A percentile compares a stretch with the other conserved stretches of the same genome.
These are phyloP conservation scores for Yponomeuta cagnagella DNA, from an alignment of 2,888 invertebrate genomes.

Conservation along the genomic window DNA sequence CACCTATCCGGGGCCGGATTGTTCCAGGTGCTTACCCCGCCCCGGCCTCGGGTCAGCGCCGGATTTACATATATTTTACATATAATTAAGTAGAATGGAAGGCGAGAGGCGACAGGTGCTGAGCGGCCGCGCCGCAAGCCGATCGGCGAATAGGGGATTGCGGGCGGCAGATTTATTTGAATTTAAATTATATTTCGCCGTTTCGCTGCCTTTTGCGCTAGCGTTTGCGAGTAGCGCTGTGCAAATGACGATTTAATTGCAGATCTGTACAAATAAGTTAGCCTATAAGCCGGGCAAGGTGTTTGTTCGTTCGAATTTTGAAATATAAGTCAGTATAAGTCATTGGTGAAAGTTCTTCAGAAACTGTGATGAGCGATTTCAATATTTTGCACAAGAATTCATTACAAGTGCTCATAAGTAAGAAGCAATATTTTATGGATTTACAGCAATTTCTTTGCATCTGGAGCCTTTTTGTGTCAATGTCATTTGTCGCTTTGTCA, in stretches of 20 bases:
- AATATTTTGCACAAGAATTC: neutral
- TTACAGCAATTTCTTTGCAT: neutral
- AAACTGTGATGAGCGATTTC: neutral
- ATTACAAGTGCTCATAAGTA: neutral
- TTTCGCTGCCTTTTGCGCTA: neutral
- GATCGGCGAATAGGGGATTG: neutral
- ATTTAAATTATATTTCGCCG: neutral
- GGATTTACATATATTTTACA: slow-evolving; percentile 49
- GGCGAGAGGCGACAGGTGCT: slow-evolving; percentile 8
- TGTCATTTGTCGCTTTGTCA: neutral
- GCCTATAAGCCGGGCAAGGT: too few relatives aligned
- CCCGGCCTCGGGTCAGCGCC: slow-evolving; percentile 11
- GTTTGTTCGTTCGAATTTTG: too few relatives aligned
- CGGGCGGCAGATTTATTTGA: neutral
- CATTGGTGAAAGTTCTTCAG: neutral
- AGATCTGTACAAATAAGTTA: neutral
- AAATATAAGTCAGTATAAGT: neutral
- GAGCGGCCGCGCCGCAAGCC: neutral
- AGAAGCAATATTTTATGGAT: neutral
- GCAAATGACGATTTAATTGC: neutral
- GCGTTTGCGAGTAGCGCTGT: neutral
- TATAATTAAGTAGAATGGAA: slow-evolving; percentile 30
- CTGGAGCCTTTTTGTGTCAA: neutral
- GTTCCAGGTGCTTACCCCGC: slow-evolving; percentile 5
- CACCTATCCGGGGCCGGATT: neutral